phyloP scores from a whole-genome alignment of 2,797 vertebrate genomes.

The Danio kyathit region DNA sequence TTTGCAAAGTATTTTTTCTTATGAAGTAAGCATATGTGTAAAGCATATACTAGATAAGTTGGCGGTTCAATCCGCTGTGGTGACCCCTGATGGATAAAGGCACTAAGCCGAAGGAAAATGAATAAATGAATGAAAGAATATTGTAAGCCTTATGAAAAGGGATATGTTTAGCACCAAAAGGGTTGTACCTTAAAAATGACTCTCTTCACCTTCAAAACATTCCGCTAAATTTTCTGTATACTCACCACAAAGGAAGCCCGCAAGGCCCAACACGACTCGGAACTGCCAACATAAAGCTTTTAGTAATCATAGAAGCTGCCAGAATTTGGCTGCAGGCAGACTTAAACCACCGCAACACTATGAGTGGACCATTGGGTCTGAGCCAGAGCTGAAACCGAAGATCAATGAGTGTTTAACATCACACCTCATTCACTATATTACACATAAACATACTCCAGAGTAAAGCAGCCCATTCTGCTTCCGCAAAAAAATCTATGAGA shows the following conservation, averaged over 20 bases:
- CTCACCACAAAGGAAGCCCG: background rate
- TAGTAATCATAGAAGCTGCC: slow-evolving; percentile 17
- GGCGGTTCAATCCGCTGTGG: no score
- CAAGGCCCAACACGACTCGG: background rate
- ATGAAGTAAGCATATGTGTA: no score
- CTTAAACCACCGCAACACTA: slow-evolving; percentile 20
- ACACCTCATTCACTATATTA: slow-evolving; percentile 53
- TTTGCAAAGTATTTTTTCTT: no score
- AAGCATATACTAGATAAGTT: no score
- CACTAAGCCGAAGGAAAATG: no score
- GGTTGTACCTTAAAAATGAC: background rate
- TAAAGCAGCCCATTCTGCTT: background rate
- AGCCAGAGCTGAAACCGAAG: slow-evolving; percentile 65
- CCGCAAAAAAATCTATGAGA: slow-evolving; percentile 65
- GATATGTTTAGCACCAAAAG: no score
- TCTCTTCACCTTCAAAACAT: background rate
- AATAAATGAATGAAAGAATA: no score
- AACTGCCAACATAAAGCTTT: slow-evolving; percentile 29
- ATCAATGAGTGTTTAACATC: slow-evolving; percentile 41
- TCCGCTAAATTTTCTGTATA: background rate
- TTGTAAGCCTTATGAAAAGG: no score
- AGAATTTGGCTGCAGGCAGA: slow-evolving; percentile 6
- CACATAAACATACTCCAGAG: slow-evolving; percentile 11
- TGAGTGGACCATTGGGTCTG: slow-evolving; percentile 8
- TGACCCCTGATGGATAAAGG: no score